phyloP scores from a whole-genome alignment of 2,113 vertebrate species.

The Coturnix japonica region DNA sequence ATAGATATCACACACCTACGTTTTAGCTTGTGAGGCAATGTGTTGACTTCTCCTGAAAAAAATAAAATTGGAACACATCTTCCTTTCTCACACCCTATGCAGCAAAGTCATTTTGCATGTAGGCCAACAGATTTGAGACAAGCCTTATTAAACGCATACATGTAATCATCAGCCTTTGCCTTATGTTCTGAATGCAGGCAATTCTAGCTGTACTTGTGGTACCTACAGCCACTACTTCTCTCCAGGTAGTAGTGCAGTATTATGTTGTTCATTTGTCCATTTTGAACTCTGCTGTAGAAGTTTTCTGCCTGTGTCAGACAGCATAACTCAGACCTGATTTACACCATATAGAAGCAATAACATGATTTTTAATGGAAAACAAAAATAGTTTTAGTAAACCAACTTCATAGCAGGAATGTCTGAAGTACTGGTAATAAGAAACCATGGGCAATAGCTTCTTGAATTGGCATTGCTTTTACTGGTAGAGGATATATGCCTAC shows the following conservation, averaged over 20 bases:
- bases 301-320: background rate
- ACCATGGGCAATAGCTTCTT: background rate
- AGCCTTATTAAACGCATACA: background rate
- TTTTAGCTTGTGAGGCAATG: background rate
- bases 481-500: background rate
- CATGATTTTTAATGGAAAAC: background rate
- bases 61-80: too few relatives aligned
- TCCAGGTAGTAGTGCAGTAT: background rate
- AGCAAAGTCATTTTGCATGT: accelerated
- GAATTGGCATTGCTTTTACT: background rate
- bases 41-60: background rate
- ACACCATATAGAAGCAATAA: accelerated
- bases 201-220: background rate
- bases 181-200: background rate
- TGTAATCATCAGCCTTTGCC: background rate
- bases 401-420: background rate
- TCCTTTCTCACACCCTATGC: accelerated
- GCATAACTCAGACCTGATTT: background rate
- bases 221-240: background rate
- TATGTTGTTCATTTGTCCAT: accelerated
- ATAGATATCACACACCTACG: accelerated
- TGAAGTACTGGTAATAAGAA: background rate
- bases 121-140: background rate
- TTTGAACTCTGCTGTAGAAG: accelerated
- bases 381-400: background rate